Conservation (phyloP, 2,797 vertebrate species). For the Ispidina lecontei region DNA sequence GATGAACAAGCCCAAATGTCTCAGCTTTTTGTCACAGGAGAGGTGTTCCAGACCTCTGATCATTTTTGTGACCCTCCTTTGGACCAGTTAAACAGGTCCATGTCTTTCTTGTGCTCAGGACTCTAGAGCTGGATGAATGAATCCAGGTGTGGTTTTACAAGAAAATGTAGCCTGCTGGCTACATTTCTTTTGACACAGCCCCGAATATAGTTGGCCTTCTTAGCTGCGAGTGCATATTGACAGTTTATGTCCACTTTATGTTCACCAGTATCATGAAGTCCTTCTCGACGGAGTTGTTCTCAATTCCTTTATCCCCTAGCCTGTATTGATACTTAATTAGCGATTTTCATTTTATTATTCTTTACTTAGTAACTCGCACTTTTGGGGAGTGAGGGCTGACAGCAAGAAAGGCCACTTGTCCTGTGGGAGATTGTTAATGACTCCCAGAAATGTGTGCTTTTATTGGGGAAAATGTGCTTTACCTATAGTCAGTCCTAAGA, state of each 20-base stretch:
- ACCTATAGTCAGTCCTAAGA: slow-evolving; percentile 61
- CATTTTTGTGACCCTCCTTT: not conserved
- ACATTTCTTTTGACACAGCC: fast-evolving
- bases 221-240: not conserved
- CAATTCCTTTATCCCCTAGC: not conserved
- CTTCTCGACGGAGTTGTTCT: not conserved
- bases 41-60: not conserved
- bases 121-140: not conserved
- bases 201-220: not conserved
- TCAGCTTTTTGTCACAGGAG: not conserved
- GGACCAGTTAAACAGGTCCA: not conserved
- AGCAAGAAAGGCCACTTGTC: slow-evolving; percentile 26
- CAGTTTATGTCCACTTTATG: not conserved
- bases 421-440: slow-evolving; percentile 18
- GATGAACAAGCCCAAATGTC: not conserved
- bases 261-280: not conserved
- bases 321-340: not conserved
- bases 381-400: not conserved
- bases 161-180: not conserved
- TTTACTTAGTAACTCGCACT: not conserved
- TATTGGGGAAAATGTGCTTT: slow-evolving; percentile 51
- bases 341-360: not conserved
- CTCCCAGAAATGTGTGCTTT: slow-evolving; percentile 36
- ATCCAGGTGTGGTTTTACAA: not conserved
- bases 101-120: not conserved